phyloP scores from a whole-genome alignment of 2,888 invertebrate genomes.

The Nomada fabriciana region DNA sequence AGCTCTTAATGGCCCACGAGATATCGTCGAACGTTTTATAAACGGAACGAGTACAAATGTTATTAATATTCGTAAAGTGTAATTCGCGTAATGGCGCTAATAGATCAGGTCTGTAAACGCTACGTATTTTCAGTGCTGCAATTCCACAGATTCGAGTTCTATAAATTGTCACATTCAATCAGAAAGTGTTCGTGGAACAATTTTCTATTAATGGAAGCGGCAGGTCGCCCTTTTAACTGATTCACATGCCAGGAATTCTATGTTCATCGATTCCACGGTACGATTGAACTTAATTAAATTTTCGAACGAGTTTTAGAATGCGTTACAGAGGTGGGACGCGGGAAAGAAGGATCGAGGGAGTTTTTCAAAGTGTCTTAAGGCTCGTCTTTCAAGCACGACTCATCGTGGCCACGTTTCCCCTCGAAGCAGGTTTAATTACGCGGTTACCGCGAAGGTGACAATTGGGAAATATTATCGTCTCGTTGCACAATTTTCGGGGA shows the following conservation, averaged over 20 bases:
- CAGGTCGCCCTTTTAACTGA: slow-evolving; percentile 8
- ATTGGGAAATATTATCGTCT: slow-evolving; percentile 4
- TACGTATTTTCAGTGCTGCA: too few relatives aligned
- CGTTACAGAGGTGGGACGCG: background rate
- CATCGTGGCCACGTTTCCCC: background rate
- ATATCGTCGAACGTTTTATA: slow-evolving; percentile 34
- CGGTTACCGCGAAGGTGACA: background rate
- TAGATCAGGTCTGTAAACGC: too few relatives aligned
- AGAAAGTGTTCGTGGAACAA: background rate
- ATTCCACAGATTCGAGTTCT: background rate
- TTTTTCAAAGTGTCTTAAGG: slow-evolving; percentile 40
- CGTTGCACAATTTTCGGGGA: background rate
- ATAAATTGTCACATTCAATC: background rate
- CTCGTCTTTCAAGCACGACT: slow-evolving; percentile 22
- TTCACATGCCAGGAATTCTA: slow-evolving; percentile 13
- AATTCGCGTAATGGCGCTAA: too few relatives aligned
- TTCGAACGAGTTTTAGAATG: background rate
- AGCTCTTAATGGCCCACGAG: slow-evolving; percentile 49
- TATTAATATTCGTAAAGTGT: background rate
- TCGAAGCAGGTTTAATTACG: slow-evolving; percentile 13
- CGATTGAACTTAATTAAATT: slow-evolving; percentile 19
- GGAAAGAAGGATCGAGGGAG: background rate
- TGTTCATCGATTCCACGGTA: slow-evolving; percentile 12
- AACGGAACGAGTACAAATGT: background rate
- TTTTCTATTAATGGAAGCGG: background rate